Conservation (phyloP, 1,140 invertebrate species). For the Anthonomus grandis region DNA sequence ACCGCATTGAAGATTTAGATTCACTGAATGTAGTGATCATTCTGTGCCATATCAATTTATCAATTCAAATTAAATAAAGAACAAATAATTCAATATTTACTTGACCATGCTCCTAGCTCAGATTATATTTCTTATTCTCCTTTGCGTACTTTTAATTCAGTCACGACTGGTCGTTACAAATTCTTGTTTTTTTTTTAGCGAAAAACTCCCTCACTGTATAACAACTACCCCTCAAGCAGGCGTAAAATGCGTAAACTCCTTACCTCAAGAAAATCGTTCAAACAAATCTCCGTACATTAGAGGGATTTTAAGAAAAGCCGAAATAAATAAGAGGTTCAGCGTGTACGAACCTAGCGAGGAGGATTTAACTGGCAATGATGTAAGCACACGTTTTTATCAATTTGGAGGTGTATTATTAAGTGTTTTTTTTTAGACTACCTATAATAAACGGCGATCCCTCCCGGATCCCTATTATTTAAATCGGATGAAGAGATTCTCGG, state of each 20-base stretch:
- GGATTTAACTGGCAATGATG: constrained; percentile 40
- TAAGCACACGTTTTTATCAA: neutral
- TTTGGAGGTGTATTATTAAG: neutral
- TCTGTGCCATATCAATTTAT: too few relatives aligned
- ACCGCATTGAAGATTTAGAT: too few relatives aligned
- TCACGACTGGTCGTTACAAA: too few relatives aligned
- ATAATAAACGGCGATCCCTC: constrained; percentile 64
- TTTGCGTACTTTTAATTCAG: too few relatives aligned
- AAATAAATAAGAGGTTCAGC: constrained; percentile 66
- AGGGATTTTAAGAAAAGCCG: constrained; percentile 56
- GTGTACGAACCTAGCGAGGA: constrained; percentile 70
- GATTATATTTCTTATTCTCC: too few relatives aligned
- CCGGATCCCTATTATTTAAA: constrained; percentile 68
- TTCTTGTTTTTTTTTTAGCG: constrained; percentile 44
- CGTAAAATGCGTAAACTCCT: constrained; percentile 63
- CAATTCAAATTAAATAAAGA: too few relatives aligned
- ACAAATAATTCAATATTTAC: too few relatives aligned
- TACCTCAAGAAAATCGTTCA: constrained; percentile 58
- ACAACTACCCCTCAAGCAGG: constrained; percentile 55
- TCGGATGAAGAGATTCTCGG: constrained; percentile 50
- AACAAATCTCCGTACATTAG: constrained; percentile 68
- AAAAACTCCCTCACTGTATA: constrained; percentile 51
- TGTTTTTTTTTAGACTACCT: neutral
- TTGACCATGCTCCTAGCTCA: too few relatives aligned
- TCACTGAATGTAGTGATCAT: too few relatives aligned